Evolutionary conservation across 2,888 invertebrate species (phyloP), one percentile per base, ranked within the genome.

Genomic region (Amaurobius ferox): DNA sequence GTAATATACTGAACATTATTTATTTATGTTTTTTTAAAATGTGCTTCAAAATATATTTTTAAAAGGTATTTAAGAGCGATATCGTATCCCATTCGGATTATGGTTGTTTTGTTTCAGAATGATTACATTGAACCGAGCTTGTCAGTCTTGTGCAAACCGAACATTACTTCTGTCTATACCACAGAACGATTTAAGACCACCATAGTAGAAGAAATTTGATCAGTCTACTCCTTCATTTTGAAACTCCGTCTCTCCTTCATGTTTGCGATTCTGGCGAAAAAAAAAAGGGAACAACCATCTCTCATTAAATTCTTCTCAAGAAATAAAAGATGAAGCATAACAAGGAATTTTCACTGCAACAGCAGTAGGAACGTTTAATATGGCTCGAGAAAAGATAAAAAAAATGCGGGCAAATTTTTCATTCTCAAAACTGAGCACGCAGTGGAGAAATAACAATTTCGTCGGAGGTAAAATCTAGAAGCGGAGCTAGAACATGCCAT

Each of bases 281-380:
- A 19, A 35, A 35, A 55, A 35, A 61, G 66, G 28, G 40, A 70
- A 71, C 61, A 44, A 64, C 19, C 23, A 23, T 23, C 44, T 80
- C 80, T 81, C 74, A 74, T 81, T 74, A 81, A 81, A 81, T 74
- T 68, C 67, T 23, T 61, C 55, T 39, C 64, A 26, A 67, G 55
- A 73, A 80, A 70, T 44, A 61, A 74, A 81, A 74, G 72, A 62
- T 74, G 81, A 67, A 70, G 39, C 39, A 61, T 73, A 79, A 80
- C 73, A 68, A 81, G 74, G 61, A 79, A 71, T 71, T 44, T 16
- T 79, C 29, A 32, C n/a, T 1, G 48, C 40, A 44, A 29, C 26
- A 70, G 62, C 61, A 32, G 26, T 30, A 39, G 71, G 26, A 72
- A 32, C 67, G 67, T 80, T 73, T 73, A 72, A 79, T 72, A 79